Evolutionary conservation across 2,797 vertebrate genomes (phyloP).

Genomic region (Sebastes itinus): DNA sequence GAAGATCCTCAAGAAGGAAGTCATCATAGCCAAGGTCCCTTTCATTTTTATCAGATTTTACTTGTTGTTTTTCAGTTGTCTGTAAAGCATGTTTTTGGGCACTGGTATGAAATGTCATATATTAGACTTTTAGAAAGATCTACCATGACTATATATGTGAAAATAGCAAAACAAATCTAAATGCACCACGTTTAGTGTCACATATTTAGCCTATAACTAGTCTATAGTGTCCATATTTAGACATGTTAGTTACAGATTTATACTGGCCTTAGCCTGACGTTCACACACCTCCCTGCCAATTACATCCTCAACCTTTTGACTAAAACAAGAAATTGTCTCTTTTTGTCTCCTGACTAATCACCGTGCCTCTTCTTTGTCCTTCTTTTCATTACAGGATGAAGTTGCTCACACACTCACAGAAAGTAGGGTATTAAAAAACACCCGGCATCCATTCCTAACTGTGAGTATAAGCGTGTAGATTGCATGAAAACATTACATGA

Average conservation of each 20-base stretch:
- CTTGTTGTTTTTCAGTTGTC: not conserved
- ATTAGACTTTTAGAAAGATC: not conserved
- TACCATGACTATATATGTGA: not conserved
- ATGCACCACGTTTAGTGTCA: not conserved
- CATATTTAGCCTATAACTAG: not conserved
- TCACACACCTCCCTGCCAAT: not conserved
- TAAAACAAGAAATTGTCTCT: not conserved
- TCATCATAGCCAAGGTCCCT: conserved; percentile 96
- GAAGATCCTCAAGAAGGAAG: conserved; percentile 99
- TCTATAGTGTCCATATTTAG: not conserved
- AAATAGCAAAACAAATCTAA: not conserved
- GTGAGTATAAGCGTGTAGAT: conserved; percentile 81
- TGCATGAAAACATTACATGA: not conserved
- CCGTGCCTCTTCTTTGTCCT: not conserved
- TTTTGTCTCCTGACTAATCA: conserved; percentile 1
- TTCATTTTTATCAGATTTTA: not conserved
- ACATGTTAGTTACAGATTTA: not conserved
- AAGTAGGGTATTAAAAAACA: conserved; percentile 97
- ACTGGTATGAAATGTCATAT: not conserved
- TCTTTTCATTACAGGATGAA: conserved; percentile 87
- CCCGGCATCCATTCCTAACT: conserved; percentile 97
- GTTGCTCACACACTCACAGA: conserved; percentile 98
- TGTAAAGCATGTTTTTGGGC: not conserved
- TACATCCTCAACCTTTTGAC: not conserved
- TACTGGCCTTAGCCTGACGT: not conserved